Conservation (phyloP, 2,113 vertebrate genomes). For the Pelecanus crispus region DNA sequence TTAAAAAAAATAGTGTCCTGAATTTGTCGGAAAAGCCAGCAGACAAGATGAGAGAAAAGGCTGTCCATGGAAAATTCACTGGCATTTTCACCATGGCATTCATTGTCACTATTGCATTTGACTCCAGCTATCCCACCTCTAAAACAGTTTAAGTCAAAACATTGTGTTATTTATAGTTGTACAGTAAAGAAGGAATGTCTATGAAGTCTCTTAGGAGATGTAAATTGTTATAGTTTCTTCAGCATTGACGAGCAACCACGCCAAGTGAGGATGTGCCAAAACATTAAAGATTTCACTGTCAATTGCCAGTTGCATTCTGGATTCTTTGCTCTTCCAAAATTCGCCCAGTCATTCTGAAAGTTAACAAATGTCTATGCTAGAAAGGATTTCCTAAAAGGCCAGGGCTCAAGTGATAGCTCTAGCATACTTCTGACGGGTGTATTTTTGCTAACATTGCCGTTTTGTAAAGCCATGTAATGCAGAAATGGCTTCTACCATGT, state of each 20-base stretch:
- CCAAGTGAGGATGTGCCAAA: neutral
- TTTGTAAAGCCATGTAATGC: neutral
- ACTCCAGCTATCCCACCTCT: neutral
- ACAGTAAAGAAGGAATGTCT: neutral
- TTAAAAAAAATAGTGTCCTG: neutral
- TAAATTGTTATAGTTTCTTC: neutral
- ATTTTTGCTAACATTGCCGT: neutral
- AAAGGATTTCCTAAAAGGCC: neutral
- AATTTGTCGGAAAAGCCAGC: neutral
- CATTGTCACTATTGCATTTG: neutral
- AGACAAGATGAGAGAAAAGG: neutral
- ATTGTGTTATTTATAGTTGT: neutral
- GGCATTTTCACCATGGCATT: neutral
- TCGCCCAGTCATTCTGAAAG: rapidly evolving
- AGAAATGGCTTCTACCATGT: neutral
- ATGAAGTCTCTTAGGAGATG: neutral
- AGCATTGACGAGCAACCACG: neutral
- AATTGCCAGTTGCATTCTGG: neutral
- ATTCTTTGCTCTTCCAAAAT: neutral
- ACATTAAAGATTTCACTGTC: neutral
- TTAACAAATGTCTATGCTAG: neutral
- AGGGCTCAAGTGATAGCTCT: neutral
- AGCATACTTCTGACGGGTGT: neutral
- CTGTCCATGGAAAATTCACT: neutral
- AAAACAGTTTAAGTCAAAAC: neutral